Evolutionary conservation across 2,888 invertebrate species (phyloP).

Genomic region (Coenonympha arcania): DNA sequence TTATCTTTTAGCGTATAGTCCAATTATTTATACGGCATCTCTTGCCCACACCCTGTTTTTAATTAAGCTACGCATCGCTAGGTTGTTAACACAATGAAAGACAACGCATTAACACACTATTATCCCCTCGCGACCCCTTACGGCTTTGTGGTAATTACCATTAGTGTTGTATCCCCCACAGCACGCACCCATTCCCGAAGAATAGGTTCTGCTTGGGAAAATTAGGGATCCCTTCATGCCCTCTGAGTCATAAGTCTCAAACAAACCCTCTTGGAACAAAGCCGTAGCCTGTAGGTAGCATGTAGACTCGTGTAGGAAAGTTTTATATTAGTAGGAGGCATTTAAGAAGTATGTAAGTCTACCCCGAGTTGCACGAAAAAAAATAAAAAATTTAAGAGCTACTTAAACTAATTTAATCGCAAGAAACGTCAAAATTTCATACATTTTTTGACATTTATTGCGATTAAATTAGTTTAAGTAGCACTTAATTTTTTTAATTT

Average conservation of each 20-base stretch:
- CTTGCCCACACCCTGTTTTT: conserved; percentile 10
- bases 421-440: too few species aligned
- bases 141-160: conserved; percentile 23
- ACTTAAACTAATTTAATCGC: too few species aligned
- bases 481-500: too few species aligned
- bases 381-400: too few species aligned
- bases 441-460: too few species aligned
- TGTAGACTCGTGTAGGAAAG: too few species aligned
- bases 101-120: conserved; percentile 23
- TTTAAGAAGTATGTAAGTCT: too few species aligned
- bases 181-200: conserved; percentile 11
- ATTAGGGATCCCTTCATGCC: conserved; percentile 30
- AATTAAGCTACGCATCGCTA: conserved; percentile 18
- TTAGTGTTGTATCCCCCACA: conserved; percentile 23
- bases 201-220: conserved; percentile 29
- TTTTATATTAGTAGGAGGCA: too few species aligned
- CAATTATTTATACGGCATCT: too few species aligned
- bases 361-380: too few species aligned
- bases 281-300: neutral
- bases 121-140: conserved; percentile 19
- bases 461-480: too few species aligned
- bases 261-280: neutral
- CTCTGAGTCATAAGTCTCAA: conserved; percentile 1
- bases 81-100: conserved; percentile 23
- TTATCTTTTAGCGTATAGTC: too few species aligned